Conservation (phyloP, 2,888 invertebrate genomes). For the Chymomyza amoena region DNA sequence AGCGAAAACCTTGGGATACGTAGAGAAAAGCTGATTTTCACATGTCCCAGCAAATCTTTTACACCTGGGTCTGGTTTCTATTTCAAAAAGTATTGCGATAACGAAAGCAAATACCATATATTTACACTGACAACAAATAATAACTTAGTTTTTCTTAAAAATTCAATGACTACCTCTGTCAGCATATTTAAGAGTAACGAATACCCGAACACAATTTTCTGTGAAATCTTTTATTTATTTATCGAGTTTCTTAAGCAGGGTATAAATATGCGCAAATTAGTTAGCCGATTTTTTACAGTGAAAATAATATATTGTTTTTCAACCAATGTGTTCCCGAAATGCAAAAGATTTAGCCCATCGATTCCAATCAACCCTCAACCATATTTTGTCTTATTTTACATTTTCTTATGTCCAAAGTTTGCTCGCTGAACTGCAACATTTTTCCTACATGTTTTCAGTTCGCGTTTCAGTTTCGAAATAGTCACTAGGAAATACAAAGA, state of each 20-base stretch:
- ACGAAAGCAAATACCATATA: too few relatives aligned
- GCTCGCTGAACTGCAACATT: neutral
- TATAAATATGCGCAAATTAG: too few relatives aligned
- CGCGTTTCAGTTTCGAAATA: neutral
- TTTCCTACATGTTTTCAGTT: slow-evolving; percentile 30
- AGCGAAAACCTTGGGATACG: neutral
- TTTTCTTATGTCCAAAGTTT: neutral
- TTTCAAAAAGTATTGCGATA: neutral
- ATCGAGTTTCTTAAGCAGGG: too few relatives aligned
- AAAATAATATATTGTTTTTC: too few relatives aligned
- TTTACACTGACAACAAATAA: too few relatives aligned
- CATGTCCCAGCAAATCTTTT: neutral
- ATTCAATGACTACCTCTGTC: too few relatives aligned
- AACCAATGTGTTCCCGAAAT: neutral
- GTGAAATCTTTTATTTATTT: too few relatives aligned
- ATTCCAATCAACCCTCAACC: neutral
- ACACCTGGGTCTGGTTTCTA: neutral
- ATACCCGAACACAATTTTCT: too few relatives aligned
- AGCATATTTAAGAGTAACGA: too few relatives aligned
- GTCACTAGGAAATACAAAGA: neutral
- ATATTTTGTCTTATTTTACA: neutral
- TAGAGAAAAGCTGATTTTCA: neutral
- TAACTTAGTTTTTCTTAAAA: too few relatives aligned
- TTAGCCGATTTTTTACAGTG: too few relatives aligned
- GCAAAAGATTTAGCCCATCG: neutral